A percentile compares a stretch with the other conserved stretches of the same genome.
Conservation (phyloP, 2,113 vertebrate species). For the Malurus melanocephalus region DNA sequence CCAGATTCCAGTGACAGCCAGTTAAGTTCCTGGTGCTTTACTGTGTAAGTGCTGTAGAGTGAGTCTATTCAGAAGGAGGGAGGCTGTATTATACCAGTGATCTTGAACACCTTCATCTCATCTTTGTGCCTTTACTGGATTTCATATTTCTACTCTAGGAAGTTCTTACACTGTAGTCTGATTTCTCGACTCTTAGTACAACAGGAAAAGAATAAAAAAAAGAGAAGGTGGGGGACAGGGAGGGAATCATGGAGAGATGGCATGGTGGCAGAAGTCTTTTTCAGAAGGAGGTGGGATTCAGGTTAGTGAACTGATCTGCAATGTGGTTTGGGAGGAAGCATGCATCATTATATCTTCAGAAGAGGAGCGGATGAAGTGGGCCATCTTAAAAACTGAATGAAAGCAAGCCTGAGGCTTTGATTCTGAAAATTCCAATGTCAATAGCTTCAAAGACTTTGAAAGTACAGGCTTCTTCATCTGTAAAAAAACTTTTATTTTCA, state of each 20-base stretch:
- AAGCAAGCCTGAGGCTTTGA: background rate
- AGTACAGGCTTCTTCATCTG: background rate
- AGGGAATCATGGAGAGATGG: background rate
- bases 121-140: background rate
- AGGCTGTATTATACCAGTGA: background rate
- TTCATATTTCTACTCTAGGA: background rate
- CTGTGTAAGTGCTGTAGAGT: background rate
- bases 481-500: background rate
- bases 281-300: background rate
- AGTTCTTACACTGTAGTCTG: background rate
- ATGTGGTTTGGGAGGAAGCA: background rate
- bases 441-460: background rate
- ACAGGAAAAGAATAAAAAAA: background rate
- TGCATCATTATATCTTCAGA: background rate
- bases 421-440: background rate
- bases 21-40: background rate
- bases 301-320: background rate
- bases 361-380: background rate
- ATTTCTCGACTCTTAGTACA: background rate
- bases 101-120: background rate
- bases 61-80: background rate
- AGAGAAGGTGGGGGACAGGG: fast-evolving
- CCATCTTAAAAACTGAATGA: background rate
- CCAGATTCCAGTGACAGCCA: background rate
- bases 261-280: background rate